These are phyloP conservation scores for Engraulis encrasicolus DNA, from an alignment of 2,113 vertebrate species.

Conservation along the genomic window DNA sequence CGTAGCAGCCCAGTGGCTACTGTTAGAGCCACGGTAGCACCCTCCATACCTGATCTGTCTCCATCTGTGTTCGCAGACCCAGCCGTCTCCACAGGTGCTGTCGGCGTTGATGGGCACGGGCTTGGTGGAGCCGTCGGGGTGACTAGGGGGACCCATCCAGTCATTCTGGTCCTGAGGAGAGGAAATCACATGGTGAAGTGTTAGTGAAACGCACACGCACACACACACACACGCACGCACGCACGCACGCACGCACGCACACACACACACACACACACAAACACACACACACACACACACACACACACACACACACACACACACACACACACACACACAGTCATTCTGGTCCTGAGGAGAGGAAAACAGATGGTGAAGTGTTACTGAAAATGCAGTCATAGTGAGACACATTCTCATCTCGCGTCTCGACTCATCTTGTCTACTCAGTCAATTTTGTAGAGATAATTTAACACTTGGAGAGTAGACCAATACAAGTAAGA, in stretches of 20 bases:
- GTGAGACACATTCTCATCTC: not conserved
- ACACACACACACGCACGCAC: not conserved
- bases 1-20: no score
- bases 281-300: not conserved
- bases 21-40: no score
- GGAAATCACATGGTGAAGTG: not conserved
- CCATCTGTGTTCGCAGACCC: conserved; percentile 96
- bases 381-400: not conserved
- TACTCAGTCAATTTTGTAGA: no score
- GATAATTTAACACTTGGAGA: no score
- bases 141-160: conserved; percentile 87
- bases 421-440: no score
- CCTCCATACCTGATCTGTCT: conserved; percentile 84
- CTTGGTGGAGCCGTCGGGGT: conserved; percentile 81
- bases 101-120: conserved; percentile 85
- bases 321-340: not conserved
- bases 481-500: no score
- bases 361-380: not conserved
- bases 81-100: conserved; percentile 86
- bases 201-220: not conserved
- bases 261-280: not conserved
- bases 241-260: not conserved
- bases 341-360: conserved; percentile 83
- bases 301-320: not conserved
- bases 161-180: conserved; percentile 83